Base-by-base conservation (phyloP, 2,888 invertebrate species). In the Troides aeacus region DNA sequence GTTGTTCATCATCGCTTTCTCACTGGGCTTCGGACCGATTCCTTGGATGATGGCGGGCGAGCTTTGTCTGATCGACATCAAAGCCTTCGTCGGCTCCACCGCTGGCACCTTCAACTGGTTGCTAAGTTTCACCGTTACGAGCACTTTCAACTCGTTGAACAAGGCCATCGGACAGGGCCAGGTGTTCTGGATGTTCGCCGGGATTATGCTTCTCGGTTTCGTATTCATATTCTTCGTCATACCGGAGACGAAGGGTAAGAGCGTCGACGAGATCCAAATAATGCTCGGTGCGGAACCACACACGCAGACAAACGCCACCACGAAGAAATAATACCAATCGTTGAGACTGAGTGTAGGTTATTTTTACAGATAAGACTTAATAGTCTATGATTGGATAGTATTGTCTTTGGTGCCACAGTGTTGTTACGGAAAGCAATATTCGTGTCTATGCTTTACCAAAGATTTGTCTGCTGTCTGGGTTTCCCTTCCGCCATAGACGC, bases 41-140 rank as follows among this genome's bases (percentile, higher is more conserved):
- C 97, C 97, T 0, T 97, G 97, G 97, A 94, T 97, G 93, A 96
- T 97, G 93, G 90, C 93, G 2, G 94, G 97, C 3, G 98, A 98
- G 84, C 90, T 98, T 17, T 96, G 98, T 83, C 94, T 96, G 63
- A 93, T 95, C 1, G 95, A 97, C 77, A 96, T 97, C 71, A 97
- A 97, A 81, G 95, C 95, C 5, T 93, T 96, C 66, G 96, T 96
- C 36, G 94, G 95, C 24, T 96, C 97, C 0, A 94, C 96, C 36
- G 96, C 97, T 1, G 96, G 97, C 30, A 94, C 97, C 0, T 93
- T 96, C 65, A 97, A 97, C 83, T 97, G 97, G 97, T 84, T 96
- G 21, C 90, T 96, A 76, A 96, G 96, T 60, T 97, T 97, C 83
- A 79, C 97, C 0, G 95, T 97, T 0, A 97, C 97, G 0, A 95